Percentiles rank a stretch among this genome's conserved stretches.
Conservation (phyloP, 2,113 vertebrate genomes). For the Bostrychus sinensis region DNA sequence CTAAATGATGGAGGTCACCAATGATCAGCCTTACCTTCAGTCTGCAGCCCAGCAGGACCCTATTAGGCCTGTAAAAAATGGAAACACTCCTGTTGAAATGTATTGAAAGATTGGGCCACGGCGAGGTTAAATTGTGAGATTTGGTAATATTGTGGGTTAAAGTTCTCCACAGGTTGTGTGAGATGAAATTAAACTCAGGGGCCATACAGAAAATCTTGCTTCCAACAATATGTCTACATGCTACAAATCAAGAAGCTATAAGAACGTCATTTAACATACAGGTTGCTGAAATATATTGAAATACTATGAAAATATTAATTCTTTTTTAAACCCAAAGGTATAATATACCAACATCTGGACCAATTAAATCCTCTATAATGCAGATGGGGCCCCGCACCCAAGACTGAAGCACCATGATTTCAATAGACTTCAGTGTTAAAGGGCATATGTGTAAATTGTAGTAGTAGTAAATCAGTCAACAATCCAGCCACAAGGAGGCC, state of each 20-base stretch:
- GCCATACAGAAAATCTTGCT: slow-evolving; percentile 28
- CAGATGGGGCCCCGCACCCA: too few relatives aligned
- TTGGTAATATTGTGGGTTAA: slow-evolving; percentile 14
- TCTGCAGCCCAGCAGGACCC: slow-evolving; percentile 31
- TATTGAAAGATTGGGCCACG: slow-evolving; percentile 30
- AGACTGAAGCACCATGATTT: not conserved
- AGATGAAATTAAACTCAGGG: slow-evolving; percentile 6
- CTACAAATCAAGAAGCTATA: slow-evolving; percentile 34
- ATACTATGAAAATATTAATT: not conserved
- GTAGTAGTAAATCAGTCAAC: too few relatives aligned
- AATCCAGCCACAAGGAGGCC: too few relatives aligned
- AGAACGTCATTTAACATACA: slow-evolving; percentile 32
- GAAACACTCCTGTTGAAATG: slow-evolving; percentile 58
- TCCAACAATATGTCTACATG: slow-evolving; percentile 22
- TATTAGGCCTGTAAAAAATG: slow-evolving; percentile 33
- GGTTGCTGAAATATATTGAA: slow-evolving; percentile 16
- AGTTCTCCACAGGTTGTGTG: slow-evolving; percentile 29
- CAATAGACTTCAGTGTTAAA: not conserved
- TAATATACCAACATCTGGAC: not conserved
- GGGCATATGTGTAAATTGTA: too few relatives aligned
- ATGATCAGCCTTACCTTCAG: slow-evolving; percentile 28
- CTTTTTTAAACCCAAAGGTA: not conserved
- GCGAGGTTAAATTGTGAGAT: slow-evolving; percentile 32
- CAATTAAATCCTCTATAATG: too few relatives aligned
- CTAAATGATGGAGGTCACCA: slow-evolving; percentile 36